Evolutionary conservation across 2,797 vertebrate genomes (phyloP).

Genomic region (Pipistrellus nathusii): DNA sequence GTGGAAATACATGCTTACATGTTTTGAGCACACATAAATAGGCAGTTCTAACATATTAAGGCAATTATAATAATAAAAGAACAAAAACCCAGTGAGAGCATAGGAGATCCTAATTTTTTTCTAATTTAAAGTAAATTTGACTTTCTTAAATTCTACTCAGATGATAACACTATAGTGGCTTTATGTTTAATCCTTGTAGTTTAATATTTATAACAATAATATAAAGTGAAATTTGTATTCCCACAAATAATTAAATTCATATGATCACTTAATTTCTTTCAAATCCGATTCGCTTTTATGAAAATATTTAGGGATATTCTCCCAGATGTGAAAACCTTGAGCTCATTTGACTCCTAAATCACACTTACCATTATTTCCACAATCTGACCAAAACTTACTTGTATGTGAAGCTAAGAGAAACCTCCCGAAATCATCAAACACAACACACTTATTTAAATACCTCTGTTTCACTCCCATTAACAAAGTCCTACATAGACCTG

Average conservation of each 20-base stretch:
- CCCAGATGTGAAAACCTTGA: not conserved
- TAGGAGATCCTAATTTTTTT: not conserved
- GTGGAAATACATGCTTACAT: not conserved
- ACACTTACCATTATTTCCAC: not conserved
- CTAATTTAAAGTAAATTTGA: not conserved
- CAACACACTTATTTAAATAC: not conserved
- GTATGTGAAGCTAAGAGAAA: not conserved
- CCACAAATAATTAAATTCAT: not conserved
- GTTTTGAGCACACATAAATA: not conserved
- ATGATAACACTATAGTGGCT: not conserved
- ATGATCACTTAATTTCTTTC: not conserved
- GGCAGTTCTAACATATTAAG: not conserved
- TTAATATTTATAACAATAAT: conserved; percentile 33
- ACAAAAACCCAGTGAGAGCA: not conserved
- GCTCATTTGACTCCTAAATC: not conserved
- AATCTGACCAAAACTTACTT: not conserved
- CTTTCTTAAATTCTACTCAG: not conserved
- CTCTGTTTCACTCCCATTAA: not conserved
- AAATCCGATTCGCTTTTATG: not conserved
- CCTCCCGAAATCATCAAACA: not conserved
- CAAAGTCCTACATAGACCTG: not conserved
- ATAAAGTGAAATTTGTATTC: not conserved
- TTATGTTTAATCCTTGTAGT: not conserved
- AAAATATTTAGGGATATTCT: not conserved
- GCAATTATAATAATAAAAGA: not conserved